Base-by-base conservation (phyloP, 2,888 invertebrate genomes). In the Proisotoma minuta region DNA sequence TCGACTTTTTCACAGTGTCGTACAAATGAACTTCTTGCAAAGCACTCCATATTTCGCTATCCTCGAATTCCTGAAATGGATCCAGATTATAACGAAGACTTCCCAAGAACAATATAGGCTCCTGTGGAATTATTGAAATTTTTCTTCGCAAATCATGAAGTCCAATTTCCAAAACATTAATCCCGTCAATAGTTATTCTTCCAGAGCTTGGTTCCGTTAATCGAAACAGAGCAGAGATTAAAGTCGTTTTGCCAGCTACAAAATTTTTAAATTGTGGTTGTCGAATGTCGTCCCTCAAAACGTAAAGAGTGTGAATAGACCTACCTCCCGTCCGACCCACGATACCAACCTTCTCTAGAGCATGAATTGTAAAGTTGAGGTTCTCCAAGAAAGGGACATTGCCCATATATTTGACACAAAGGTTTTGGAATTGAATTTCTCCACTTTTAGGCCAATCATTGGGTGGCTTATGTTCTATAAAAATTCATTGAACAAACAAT, bases 121-220 rank as follows among this genome's bases (percentile, higher is more conserved):
- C 65, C 81, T 95, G 95, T 0, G 95, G 95, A 75, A 96, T 95
- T 64, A 96, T 94, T 0, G 94, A 87, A 61, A 96, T 88, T 74
- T 86, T 87, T 59, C 83, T 84, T 52, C 95, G 81, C 26, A 96
- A 79, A 74, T 89, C 87, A 77, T 87, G 81, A 24, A 82, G 61
- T 1, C 62, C 62, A 26, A 64, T 39, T 43, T 60, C 59, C 27
- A 60, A 51, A n/a, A 68, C 56, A 59, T 29, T 48, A 22, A 59
- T 40, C 20, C 27, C 40, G 79, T 95, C 94, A 75, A 95, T 91
- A 62, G 85, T 77, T 74, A 95, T 94, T 72, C 83, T 82, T 40
- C 94, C 94, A 59, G 86, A 56, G 70, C 83, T 82, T 20, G 91
- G 83, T 78, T 95, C 95, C 70, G 94, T 88, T 72, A 94, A 90